Evolutionary conservation across 2,113 vertebrate genomes (phyloP).

Genomic region (Pungitius pungitius): DNA sequence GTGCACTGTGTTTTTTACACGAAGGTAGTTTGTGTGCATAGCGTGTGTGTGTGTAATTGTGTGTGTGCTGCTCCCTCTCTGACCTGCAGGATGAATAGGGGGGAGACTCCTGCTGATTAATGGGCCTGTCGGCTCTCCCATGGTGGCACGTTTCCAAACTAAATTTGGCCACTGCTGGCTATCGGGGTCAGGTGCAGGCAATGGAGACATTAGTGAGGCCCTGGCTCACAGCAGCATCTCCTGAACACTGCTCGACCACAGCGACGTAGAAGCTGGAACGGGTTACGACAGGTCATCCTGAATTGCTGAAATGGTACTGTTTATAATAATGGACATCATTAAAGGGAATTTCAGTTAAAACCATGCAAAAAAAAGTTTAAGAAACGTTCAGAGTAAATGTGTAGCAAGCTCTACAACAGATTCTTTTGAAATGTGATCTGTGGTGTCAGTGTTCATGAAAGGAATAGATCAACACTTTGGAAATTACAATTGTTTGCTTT

Average conservation of each 20-base stretch:
- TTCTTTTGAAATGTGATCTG: not conserved
- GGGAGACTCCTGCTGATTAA: conserved; percentile 79
- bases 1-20: conserved; percentile 29
- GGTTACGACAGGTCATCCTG: conserved; percentile 42
- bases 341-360: not conserved
- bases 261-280: conserved; percentile 40
- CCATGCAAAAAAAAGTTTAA: not conserved
- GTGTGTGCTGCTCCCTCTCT: conserved; percentile 63
- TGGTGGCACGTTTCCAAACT: conserved; percentile 81
- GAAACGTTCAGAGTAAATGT: not conserved
- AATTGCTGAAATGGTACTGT: conserved; percentile 39
- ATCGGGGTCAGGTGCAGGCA: conserved; percentile 78
- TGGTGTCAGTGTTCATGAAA: not conserved
- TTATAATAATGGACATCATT: conserved; percentile 24
- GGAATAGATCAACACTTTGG: not conserved
- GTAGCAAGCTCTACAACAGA: not conserved
- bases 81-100: conserved; percentile 75
- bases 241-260: conserved; percentile 60
- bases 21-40: conserved; percentile 15
- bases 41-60: conserved; percentile 15
- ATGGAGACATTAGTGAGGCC: conserved; percentile 77
- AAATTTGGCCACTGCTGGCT: conserved; percentile 80
- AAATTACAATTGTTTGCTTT: not conserved
- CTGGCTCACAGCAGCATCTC: conserved; percentile 73
- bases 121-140: conserved; percentile 77